These are phyloP conservation scores for Platorchestia sp. DNA, from an alignment of 1,140 invertebrate species.

Conservation along the genomic window DNA sequence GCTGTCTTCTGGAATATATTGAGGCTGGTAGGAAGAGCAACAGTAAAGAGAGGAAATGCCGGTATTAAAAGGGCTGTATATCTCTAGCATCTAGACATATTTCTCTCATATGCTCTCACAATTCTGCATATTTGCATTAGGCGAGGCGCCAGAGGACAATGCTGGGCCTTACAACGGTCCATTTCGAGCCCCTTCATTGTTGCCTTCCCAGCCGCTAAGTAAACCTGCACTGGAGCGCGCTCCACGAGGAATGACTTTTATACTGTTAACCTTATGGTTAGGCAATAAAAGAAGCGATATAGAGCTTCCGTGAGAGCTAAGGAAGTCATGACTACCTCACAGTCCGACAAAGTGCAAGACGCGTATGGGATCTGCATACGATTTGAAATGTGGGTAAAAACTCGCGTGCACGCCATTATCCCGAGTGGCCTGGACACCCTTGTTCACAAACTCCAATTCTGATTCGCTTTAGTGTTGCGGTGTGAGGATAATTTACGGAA, in stretches of 20 bases:
- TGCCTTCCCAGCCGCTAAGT: conserved; percentile 50
- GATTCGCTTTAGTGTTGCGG: neutral
- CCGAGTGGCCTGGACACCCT: neutral
- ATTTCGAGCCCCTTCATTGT: conserved; percentile 43
- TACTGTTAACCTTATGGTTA: conserved; percentile 53
- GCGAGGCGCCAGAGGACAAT: conserved; percentile 52
- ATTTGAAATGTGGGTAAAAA: conserved; percentile 32
- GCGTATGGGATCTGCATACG: conserved; percentile 23
- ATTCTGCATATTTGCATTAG: conserved; percentile 53
- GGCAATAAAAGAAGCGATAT: conserved; percentile 54
- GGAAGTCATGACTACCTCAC: conserved; percentile 38
- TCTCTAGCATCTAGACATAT: conserved; percentile 51
- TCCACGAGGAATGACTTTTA: conserved; percentile 42
- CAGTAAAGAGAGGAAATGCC: conserved; percentile 41
- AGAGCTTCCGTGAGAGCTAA: conserved; percentile 1
- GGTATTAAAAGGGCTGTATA: conserved; percentile 54
- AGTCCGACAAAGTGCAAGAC: conserved; percentile 16
- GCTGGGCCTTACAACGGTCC: conserved; percentile 37
- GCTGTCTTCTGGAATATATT: conserved; percentile 37
- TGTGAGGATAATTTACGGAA: neutral
- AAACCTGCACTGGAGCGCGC: conserved; percentile 37
- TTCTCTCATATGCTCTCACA: conserved; percentile 54
- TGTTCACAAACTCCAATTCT: neutral
- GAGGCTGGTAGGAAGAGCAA: conserved; percentile 48
- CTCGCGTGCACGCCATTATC: conserved; percentile 7